A percentile compares a stretch with the other conserved stretches of the same genome.
phyloP scores from a whole-genome alignment of 2,113 vertebrate species.

The Pygoscelis adeliae region DNA sequence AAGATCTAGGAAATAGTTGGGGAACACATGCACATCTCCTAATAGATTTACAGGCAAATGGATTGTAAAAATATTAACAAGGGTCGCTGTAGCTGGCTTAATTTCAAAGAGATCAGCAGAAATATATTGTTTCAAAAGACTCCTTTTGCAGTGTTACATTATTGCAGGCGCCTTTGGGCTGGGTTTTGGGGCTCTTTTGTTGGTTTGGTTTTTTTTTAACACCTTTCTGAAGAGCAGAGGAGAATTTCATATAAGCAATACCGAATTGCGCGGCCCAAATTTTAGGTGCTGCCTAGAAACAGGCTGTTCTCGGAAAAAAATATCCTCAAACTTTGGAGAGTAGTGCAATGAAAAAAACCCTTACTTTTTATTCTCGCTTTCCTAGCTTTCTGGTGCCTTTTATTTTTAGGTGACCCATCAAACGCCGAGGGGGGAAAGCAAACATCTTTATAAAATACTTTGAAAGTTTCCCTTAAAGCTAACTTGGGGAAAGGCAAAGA shows the following conservation, averaged over 20 bases:
- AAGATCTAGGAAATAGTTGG: slow-evolving; percentile 44
- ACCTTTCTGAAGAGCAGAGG: neutral
- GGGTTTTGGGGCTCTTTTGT: neutral
- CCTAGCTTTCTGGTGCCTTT: neutral
- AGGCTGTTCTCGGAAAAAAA: neutral
- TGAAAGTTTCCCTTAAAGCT: slow-evolving; percentile 5
- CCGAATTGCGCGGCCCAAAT: neutral
- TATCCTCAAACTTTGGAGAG: slow-evolving; percentile 22
- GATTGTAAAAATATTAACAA: slow-evolving; percentile 68
- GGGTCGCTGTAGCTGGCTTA: slow-evolving; percentile 55
- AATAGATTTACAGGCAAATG: slow-evolving; percentile 49
- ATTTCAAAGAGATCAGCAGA: slow-evolving; percentile 61
- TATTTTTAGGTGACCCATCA: neutral
- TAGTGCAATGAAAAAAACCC: neutral
- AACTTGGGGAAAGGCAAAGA: neutral
- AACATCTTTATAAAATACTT: neutral
- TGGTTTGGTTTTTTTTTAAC: accelerated
- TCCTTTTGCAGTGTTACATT: slow-evolving; percentile 20
- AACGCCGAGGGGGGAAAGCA: neutral
- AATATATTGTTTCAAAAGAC: slow-evolving; percentile 52
- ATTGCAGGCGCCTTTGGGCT: neutral
- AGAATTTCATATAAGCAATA: neutral
- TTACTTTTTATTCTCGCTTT: neutral
- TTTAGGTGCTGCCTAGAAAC: neutral
- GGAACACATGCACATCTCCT: slow-evolving; percentile 20